Evolutionary conservation across 2,797 vertebrate species (phyloP).

Genomic region (Etheostoma perlongum): DNA sequence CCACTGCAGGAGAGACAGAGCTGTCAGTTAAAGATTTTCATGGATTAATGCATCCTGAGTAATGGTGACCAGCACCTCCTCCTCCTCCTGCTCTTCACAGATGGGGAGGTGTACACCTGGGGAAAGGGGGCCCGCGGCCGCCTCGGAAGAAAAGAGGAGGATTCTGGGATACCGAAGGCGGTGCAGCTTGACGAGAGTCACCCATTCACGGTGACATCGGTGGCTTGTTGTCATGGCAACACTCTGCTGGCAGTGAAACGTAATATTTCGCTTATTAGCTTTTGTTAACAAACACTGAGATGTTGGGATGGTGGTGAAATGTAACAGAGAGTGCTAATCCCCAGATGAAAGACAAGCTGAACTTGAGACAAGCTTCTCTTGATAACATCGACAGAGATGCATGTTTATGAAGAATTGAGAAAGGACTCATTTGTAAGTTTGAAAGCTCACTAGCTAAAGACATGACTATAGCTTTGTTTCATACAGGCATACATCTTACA

Average conservation of each 20-base stretch:
- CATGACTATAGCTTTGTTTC: slow-evolving; percentile 11
- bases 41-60: slow-evolving; percentile 54
- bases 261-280: slow-evolving; percentile 87
- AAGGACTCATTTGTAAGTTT: slow-evolving; percentile 45
- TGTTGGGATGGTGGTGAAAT: slow-evolving; percentile 59
- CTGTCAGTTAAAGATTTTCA: slow-evolving; percentile 62
- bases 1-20: slow-evolving; percentile 50
- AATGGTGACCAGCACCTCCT: slow-evolving; percentile 29
- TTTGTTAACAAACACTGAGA: slow-evolving; percentile 68
- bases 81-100: slow-evolving; percentile 74
- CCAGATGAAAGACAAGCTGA: slow-evolving; percentile 34
- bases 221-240: slow-evolving; percentile 99
- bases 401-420: slow-evolving; percentile 28
- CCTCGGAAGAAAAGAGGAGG: slow-evolving; percentile 94
- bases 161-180: slow-evolving; percentile 88
- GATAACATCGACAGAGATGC: slow-evolving; percentile 16
- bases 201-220: slow-evolving; percentile 92
- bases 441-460: slow-evolving; percentile 32
- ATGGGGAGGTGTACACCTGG: slow-evolving; percentile 96
- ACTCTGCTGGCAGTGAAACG: slow-evolving; percentile 95
- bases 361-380: slow-evolving; percentile 36
- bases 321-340: slow-evolving; percentile 47
- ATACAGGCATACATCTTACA: slow-evolving; percentile 10
- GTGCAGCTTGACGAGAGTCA: slow-evolving; percentile 94
- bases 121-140: slow-evolving; percentile 97